These are phyloP conservation scores for Ciconia maguari DNA, from an alignment of 2,113 vertebrate genomes.

Conservation along the genomic window DNA sequence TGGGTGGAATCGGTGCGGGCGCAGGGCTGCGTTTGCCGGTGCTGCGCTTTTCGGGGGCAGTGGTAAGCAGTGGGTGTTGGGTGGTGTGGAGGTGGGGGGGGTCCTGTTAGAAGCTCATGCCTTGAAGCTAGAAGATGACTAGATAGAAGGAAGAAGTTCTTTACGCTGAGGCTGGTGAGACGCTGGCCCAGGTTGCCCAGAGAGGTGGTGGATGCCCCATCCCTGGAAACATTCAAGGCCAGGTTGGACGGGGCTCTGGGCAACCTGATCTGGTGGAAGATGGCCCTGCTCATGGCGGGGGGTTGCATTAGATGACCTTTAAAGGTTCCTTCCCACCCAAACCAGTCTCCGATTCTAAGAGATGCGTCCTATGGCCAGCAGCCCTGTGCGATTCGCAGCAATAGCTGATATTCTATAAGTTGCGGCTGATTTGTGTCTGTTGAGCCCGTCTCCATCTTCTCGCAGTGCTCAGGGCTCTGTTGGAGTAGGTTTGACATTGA, in stretches of 20 bases:
- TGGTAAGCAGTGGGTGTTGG: not conserved
- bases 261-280: accelerated
- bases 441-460: not conserved
- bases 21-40: not conserved
- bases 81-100: not conserved
- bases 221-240: not conserved
- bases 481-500: not conserved
- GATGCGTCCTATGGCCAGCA: not conserved
- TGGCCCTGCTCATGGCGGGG: not conserved
- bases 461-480: accelerated
- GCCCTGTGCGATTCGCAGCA: accelerated
- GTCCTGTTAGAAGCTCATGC: too few species aligned
- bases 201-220: not conserved
- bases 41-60: not conserved
- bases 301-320: not conserved
- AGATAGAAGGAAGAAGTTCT: too few species aligned
- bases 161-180: not conserved
- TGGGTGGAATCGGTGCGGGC: not conserved
- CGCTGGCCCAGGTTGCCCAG: accelerated
- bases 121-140: not conserved
- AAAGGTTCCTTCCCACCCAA: not conserved
- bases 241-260: not conserved
- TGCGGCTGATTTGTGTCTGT: accelerated
- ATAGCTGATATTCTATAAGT: accelerated
- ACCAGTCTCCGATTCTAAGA: accelerated